Conservation (phyloP, 2,113 vertebrate genomes). For the Colossoma macropomum region DNA sequence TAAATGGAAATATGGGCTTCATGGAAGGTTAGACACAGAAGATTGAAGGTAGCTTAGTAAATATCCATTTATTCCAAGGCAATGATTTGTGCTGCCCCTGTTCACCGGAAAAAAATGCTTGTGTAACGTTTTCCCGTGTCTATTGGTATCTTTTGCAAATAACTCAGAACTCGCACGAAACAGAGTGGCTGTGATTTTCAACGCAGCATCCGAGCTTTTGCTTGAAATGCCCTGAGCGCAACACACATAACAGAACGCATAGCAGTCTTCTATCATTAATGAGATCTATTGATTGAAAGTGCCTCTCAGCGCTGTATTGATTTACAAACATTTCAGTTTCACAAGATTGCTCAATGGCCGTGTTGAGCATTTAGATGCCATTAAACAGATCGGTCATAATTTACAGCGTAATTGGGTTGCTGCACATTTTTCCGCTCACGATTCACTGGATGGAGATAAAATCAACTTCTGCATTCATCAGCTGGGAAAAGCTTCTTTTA, state of each 20-base stretch:
- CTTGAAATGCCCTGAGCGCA: slow-evolving; percentile 36
- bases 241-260: background rate
- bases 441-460: background rate
- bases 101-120: background rate
- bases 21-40: background rate
- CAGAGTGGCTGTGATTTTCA: background rate
- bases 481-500: background rate
- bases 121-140: background rate
- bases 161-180: background rate
- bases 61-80: background rate
- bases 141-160: background rate
- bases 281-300: slow-evolving; percentile 66
- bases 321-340: slow-evolving; percentile 68
- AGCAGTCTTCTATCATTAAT: slow-evolving; percentile 69
- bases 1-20: background rate
- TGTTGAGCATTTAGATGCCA: slow-evolving; percentile 14
- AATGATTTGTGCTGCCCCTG: background rate
- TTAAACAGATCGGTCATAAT: slow-evolving; percentile 38
- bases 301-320: slow-evolving; percentile 61
- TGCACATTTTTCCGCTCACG: background rate
- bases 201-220: slow-evolving; percentile 45
- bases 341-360: slow-evolving; percentile 32
- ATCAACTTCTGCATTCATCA: background rate
- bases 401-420: background rate
- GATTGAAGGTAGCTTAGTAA: background rate